phyloP scores from a whole-genome alignment of 2,888 invertebrate genomes.

The Holacanthella duospinosa region DNA sequence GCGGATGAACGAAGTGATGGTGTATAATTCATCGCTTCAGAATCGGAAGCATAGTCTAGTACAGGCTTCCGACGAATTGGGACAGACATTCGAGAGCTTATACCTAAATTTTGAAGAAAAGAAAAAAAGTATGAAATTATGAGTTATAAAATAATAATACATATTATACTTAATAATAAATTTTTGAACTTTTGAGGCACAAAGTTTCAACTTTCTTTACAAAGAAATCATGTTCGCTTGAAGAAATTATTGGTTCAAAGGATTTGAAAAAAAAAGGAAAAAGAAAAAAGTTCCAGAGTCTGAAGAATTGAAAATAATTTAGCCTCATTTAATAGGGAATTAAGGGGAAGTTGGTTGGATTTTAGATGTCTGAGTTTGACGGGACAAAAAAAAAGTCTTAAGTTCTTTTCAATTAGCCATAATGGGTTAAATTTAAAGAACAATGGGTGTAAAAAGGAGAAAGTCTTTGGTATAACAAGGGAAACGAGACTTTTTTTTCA shows the following conservation, averaged over 20 bases:
- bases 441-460: background rate
- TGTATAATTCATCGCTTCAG: conserved; percentile 50
- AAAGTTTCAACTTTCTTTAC: too few species aligned
- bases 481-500: too few species aligned
- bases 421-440: background rate
- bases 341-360: background rate
- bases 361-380: background rate
- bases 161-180: too few species aligned
- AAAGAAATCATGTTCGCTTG: too few species aligned
- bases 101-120: background rate
- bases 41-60: conserved; percentile 87
- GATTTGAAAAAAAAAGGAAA: too few species aligned
- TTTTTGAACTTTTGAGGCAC: too few species aligned
- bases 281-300: too few species aligned
- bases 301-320: too few species aligned
- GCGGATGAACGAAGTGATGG: conserved; percentile 34
- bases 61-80: conserved; percentile 45
- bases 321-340: too few species aligned
- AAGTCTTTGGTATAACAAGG: too few species aligned
- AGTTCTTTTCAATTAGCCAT: background rate
- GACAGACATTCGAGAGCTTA: conserved; percentile 28
- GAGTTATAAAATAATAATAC: background rate
- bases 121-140: background rate
- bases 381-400: background rate
- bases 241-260: too few species aligned